Evolutionary conservation across 35 echinoderm and acorn worm species (phyloP), one percentile per base, ranked within the genome.

Genomic region (Heliocidaris erythrogramma): DNA sequence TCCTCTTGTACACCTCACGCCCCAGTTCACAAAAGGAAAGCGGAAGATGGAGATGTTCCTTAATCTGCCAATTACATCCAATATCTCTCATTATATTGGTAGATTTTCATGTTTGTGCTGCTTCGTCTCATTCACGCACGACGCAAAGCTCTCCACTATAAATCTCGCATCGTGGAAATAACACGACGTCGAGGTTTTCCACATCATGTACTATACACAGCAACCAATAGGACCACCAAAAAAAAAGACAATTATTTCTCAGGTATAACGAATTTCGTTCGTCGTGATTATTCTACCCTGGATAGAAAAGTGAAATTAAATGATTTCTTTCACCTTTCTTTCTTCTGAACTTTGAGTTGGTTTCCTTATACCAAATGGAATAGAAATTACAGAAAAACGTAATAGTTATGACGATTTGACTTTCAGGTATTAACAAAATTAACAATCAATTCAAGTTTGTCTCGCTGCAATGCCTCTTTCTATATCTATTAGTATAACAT

Each of bases 51-150:
- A 3, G 27, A n/a, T 78, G 21, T 78, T 21, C 65, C 65, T 78
- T 78, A 78, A 78, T 78, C 65, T 78, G 4, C 65, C 65, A 78
- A 78, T 78, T 78, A 78, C 65, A 78, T 78, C 65, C 65, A 78
- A 21, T n/a, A 78, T 78, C 65, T 78, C 65, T 78, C 65, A 78
- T 78, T 5, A 78, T 78, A 78, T 27, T 8, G 65, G 65, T 27
- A 21, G 65, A 78, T 78, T n/a, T 78, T 78, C 65, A 18, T 78
- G 65, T 78, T 78, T 78, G 21, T 78, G 65, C 65, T n/a, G 17
- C 65, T 78, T 78, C 17, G 8, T 24, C 65, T 78, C 21, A 27
- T 27, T 24, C 65, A 78, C 0, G 65, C 65, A 78, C 65, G 65
- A 78, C 0, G 21, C 65, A 78, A 8, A 21, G 65, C 21, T n/a